Conservation (phyloP, 1,140 invertebrate species). For the Melanaphis sacchari region DNA sequence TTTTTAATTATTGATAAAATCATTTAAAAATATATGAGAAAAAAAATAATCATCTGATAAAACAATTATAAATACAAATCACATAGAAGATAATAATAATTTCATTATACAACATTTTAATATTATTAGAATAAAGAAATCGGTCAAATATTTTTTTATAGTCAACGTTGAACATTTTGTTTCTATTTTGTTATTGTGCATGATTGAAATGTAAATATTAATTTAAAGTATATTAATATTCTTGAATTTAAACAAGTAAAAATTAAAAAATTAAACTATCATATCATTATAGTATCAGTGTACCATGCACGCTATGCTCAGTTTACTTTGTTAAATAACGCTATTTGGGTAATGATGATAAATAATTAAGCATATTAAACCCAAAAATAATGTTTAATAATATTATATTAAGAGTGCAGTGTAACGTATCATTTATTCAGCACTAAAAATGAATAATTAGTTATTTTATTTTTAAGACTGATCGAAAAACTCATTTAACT, state of each 20-base stretch:
- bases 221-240: neutral
- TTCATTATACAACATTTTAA: neutral
- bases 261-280: neutral
- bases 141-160: neutral
- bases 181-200: neutral
- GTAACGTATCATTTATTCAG: neutral
- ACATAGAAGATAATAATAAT: neutral
- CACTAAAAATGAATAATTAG: neutral
- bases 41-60: neutral
- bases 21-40: neutral
- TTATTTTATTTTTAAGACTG: neutral
- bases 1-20: neutral
- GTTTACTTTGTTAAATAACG: neutral
- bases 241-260: neutral
- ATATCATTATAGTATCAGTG: neutral
- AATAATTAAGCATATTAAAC: neutral
- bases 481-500: neutral
- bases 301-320: neutral
- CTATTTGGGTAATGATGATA: neutral
- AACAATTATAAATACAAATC: neutral
- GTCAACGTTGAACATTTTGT: neutral
- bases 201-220: neutral
- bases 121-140: neutral
- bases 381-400: neutral
- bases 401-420: neutral